Percentiles rank a stretch among this genome's conserved stretches.
phyloP scores from a whole-genome alignment of 2,113 vertebrate genomes.

The Gracilinanus agilis region DNA sequence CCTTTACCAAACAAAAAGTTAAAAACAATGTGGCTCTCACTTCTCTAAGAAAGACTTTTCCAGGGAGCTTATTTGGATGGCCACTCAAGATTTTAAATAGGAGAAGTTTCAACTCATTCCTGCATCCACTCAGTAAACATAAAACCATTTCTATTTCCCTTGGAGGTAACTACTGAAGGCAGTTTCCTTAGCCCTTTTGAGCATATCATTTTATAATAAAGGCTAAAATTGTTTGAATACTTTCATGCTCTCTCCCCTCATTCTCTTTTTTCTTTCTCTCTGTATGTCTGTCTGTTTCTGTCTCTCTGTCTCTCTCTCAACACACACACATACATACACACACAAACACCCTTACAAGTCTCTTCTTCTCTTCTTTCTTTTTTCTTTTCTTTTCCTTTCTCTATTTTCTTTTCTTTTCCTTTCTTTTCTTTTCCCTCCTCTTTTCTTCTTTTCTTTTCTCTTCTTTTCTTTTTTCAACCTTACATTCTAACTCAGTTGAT shows the following conservation, averaged over 20 bases:
- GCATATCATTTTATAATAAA: conserved; percentile 70
- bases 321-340: not conserved
- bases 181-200: conserved; percentile 63
- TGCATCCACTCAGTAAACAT: conserved; percentile 36
- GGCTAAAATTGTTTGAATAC: conserved; percentile 61
- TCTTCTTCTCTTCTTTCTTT: too few relatives aligned
- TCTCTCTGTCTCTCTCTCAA: not conserved
- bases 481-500: too few relatives aligned
- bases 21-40: not conserved
- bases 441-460: too few relatives aligned
- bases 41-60: conserved; percentile 53
- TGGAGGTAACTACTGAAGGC: conserved; percentile 59
- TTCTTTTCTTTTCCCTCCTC: too few relatives aligned
- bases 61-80: conserved; percentile 28
- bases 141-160: conserved; percentile 70
- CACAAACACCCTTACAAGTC: not conserved
- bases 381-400: too few relatives aligned
- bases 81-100: not conserved
- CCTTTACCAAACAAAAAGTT: not conserved
- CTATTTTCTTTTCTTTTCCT: too few relatives aligned
- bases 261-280: conserved; percentile 5
- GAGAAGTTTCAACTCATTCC: not conserved
- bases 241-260: conserved; percentile 31
- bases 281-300: not conserved
- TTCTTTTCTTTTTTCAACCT: too few relatives aligned